Conservation (phyloP, 2,888 invertebrate species). For the Diaperis boleti region DNA sequence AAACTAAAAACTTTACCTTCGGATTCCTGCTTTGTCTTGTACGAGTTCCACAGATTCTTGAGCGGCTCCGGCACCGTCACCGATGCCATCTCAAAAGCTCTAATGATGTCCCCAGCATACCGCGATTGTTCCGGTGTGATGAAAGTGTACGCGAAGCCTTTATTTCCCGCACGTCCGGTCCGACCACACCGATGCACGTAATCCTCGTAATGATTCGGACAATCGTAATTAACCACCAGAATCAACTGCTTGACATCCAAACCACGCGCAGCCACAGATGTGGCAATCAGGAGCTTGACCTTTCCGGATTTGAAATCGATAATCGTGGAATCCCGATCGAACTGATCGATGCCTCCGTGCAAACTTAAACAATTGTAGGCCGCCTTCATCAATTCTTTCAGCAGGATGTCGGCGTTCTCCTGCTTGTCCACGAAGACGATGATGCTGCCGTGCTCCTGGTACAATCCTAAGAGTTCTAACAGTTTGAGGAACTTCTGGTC, state of each 20-base stretch:
- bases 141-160: conserved; percentile 98
- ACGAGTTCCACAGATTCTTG: conserved; percentile 85
- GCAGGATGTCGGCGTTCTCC: conserved; percentile 93
- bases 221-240: conserved; percentile 98
- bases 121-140: conserved; percentile 87
- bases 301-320: conserved; percentile 93
- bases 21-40: conserved; percentile 90
- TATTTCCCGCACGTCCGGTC: conserved; percentile 93
- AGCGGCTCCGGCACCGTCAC: conserved; percentile 83
- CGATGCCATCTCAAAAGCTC: conserved; percentile 90
- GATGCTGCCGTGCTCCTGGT: conserved; percentile 91
- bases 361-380: conserved; percentile 97
- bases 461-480: conserved; percentile 95
- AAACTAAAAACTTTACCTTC: conserved; percentile 70
- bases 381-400: conserved; percentile 95
- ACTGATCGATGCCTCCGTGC: conserved; percentile 99
- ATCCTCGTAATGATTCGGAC: conserved; percentile 99
- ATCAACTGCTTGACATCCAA: conserved; percentile 99
- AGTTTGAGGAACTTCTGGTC: conserved; percentile 98
- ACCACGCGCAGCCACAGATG: conserved; percentile 97
- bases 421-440: conserved; percentile 99
- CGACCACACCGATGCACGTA: conserved; percentile 98
- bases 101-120: conserved; percentile 92
- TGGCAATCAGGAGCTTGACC: conserved; percentile 93
- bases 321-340: conserved; percentile 98